Evolutionary conservation across 2,888 invertebrate species (phyloP), one percentile per base, ranked within the genome.

Genomic region (Synergus japonicus): DNA sequence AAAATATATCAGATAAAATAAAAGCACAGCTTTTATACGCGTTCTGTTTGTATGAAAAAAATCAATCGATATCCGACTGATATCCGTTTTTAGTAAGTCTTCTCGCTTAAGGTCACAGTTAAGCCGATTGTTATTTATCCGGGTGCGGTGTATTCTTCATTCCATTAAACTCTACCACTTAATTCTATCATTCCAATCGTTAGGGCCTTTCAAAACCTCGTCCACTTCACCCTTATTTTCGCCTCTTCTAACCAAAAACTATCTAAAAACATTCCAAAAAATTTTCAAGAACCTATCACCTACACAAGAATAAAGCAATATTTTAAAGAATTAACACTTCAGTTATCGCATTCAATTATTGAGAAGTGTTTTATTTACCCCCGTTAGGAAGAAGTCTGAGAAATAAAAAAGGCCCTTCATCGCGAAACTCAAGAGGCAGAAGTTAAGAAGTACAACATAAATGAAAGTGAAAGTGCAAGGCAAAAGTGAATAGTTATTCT

Each of bases 41-140:
- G 37, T 73, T 73, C 73, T 73, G 37, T 73, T 73, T 69, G 15
- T 49, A n/a, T 29, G n/a, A n/a, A 29, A 1, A 54, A 54, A n/a
- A 60, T 12, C 73, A 73, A 29, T 73, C 73, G 49, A 41, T 54
- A 54, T 54, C 29, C n/a, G 54, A 54, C 54, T 49, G 49, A 54
- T 69, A 37, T 29, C 37, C n/a, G 13, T 12, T n/a, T 54, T 73
- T 73, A 73, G 73, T 73, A 82, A 84, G 88, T 83, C 88, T 88
- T 88, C 88, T 80, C 80, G 86, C 85, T 86, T 86, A 87, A 90
- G 90, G 90, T 90, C 90, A 90, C 86, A 90, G 90, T 86, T 89
- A 89, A 90, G 87, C 87, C 86, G 86, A 88, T 90, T 89, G 87
- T 82, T 84, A 81, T 80, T 80, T 83, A 83, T 78, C 81, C 82